Evolutionary conservation across 2,797 vertebrate species (phyloP).

Genomic region (Rachycentron canadum): DNA sequence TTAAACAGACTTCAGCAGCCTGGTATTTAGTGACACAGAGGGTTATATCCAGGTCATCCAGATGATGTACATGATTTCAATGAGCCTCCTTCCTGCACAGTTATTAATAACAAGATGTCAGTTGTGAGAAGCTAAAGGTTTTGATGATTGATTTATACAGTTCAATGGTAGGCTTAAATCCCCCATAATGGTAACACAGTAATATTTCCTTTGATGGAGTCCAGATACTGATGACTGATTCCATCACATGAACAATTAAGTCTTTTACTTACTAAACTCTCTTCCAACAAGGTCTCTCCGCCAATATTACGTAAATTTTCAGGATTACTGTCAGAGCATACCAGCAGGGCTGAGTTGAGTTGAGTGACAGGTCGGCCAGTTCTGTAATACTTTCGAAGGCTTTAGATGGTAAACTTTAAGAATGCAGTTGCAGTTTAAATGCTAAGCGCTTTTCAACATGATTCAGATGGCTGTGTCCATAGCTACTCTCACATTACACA

Average conservation of each 20-base stretch:
- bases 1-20: background rate
- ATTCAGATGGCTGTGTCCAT: background rate
- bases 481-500: background rate
- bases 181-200: too few species aligned
- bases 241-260: background rate
- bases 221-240: background rate
- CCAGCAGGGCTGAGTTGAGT: too few species aligned
- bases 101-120: background rate
- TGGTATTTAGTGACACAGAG: background rate
- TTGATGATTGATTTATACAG: background rate
- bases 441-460: background rate
- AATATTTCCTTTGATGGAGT: too few species aligned
- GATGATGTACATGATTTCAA: background rate
- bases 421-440: background rate
- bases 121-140: background rate
- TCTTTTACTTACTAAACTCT: too few species aligned
- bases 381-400: too few species aligned
- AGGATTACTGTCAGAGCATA: too few species aligned
- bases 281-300: too few species aligned
- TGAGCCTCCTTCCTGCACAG: background rate
- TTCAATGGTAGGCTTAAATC: background rate
- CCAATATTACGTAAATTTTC: too few species aligned
- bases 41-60: background rate
- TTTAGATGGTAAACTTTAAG: background rate
- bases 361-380: too few species aligned